These are phyloP conservation scores for Drosophila cyrtoloma DNA, from an alignment of 2,888 invertebrate genomes.

Conservation along the genomic window DNA sequence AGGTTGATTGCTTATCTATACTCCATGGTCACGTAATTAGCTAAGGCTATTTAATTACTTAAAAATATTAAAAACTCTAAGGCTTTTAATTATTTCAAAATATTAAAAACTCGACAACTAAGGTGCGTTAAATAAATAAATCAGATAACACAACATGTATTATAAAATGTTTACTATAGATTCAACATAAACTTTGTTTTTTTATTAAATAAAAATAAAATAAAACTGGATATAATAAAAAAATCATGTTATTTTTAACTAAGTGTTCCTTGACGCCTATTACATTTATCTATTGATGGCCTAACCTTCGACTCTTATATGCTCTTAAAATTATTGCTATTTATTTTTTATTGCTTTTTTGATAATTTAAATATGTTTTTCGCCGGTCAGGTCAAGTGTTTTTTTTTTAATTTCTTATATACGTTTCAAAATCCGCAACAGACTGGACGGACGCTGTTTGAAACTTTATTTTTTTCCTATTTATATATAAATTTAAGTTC, in stretches of 20 bases:
- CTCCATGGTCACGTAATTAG: conserved; percentile 15
- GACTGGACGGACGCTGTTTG: not conserved
- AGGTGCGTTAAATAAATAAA: not conserved
- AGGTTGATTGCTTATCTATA: conserved; percentile 24
- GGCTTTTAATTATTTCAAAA: not conserved
- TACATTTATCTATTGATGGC: not conserved
- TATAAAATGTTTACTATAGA: not conserved
- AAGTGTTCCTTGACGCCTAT: not conserved
- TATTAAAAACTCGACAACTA: not conserved
- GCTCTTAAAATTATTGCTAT: not conserved
- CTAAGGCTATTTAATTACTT: not conserved
- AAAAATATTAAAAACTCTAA: not conserved
- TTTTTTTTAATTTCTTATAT: not conserved
- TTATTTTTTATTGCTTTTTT: not conserved
- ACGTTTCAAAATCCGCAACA: too few species aligned
- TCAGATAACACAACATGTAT: not conserved
- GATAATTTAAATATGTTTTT: not conserved
- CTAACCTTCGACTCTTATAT: not conserved
- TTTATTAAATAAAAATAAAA: not conserved
- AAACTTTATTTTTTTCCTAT: not conserved
- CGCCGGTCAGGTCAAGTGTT: not conserved
- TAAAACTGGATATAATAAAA: not conserved
- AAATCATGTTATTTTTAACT: not conserved
- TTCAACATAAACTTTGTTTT: not conserved
- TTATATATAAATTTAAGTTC: not conserved